A percentile compares a stretch with the other conserved stretches of the same genome.
These are phyloP conservation scores for Amiota mariae DNA, from an alignment of 2,888 invertebrate genomes.

Conservation along the genomic window DNA sequence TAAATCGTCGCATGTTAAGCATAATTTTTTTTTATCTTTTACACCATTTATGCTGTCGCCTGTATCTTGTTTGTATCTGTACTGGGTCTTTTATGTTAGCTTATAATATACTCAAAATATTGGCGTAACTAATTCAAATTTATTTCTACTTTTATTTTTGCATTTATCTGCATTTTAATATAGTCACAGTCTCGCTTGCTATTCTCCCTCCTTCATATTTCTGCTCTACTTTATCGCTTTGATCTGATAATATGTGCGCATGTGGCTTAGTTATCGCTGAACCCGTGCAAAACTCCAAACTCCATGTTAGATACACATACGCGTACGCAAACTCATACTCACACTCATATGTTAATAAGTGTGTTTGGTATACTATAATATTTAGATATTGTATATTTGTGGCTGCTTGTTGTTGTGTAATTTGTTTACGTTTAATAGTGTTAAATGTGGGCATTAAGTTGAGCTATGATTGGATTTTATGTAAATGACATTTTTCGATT, in stretches of 20 bases:
- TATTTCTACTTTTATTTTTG: slow-evolving; percentile 19
- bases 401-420: neutral
- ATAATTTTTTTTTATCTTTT: slow-evolving; percentile 22
- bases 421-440: slow-evolving; percentile 12
- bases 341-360: neutral
- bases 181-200: neutral
- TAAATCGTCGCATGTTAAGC: slow-evolving; percentile 13
- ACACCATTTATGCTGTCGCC: slow-evolving; percentile 7
- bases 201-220: neutral
- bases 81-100: neutral
- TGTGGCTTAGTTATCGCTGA: neutral
- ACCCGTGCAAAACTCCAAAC: neutral
- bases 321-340: too few species aligned
- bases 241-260: slow-evolving; percentile 17
- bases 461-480: slow-evolving; percentile 2
- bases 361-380: too few species aligned
- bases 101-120: slow-evolving; percentile 17
- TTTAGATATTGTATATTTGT: neutral
- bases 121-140: slow-evolving; percentile 24
- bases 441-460: slow-evolving; percentile 11
- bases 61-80: slow-evolving; percentile 3
- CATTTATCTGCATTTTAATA: slow-evolving; percentile 18
- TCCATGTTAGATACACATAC: neutral
- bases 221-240: neutral
- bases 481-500: neutral